These are phyloP conservation scores for Temnothorax unifasciatus DNA, from an alignment of 2,888 invertebrate species.

Conservation along the genomic window DNA sequence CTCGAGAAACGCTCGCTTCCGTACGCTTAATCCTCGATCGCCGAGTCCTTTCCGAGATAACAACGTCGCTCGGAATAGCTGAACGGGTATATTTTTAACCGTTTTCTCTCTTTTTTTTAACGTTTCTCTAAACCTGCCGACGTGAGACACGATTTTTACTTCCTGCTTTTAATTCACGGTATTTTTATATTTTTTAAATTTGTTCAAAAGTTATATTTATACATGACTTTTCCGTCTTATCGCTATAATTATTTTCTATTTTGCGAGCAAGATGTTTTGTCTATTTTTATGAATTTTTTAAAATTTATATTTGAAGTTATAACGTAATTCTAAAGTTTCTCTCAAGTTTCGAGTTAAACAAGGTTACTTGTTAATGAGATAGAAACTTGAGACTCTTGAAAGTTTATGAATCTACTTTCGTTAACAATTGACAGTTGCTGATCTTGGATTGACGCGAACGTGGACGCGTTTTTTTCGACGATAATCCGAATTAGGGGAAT, in stretches of 20 bases:
- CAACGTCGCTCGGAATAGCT: constrained; percentile 1
- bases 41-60: constrained; percentile 34
- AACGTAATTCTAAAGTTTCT: constrained; percentile 7
- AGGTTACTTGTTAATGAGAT: constrained; percentile 30
- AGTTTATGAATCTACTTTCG: background rate
- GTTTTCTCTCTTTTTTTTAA: constrained; percentile 16
- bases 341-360: constrained; percentile 27
- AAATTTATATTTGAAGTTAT: constrained; percentile 5
- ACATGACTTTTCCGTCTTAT: background rate
- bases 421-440: background rate
- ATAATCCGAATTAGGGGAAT: background rate
- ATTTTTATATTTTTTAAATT: constrained; percentile 2
- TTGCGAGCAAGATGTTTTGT: background rate
- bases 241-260: background rate
- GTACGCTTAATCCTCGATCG: constrained; percentile 38
- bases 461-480: constrained; percentile 22
- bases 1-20: constrained; percentile 47
- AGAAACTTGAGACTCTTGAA: constrained; percentile 1
- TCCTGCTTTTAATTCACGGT: background rate
- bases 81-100: constrained; percentile 12
- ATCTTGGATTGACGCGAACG: constrained; percentile 13
- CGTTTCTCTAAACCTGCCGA: background rate
- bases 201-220: background rate
- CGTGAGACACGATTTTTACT: background rate
- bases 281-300: background rate